Conservation (phyloP, 1,140 invertebrate species). For the Gryon sp. region DNA sequence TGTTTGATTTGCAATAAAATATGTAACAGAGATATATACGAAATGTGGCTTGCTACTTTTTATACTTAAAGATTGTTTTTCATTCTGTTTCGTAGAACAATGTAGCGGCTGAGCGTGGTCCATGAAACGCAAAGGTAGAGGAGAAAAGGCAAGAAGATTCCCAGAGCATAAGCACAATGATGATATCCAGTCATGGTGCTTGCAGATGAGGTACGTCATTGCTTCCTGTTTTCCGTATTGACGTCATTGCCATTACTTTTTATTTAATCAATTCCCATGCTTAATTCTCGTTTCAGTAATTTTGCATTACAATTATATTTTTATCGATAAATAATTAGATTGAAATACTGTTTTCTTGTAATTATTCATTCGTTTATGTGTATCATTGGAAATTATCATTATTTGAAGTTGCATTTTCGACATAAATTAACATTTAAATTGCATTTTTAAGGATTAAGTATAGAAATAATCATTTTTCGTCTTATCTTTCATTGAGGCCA, state of each 20-base stretch:
- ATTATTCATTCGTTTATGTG: too few relatives aligned
- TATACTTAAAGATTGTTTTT: slow-evolving; percentile 54
- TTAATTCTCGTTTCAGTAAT: too few relatives aligned
- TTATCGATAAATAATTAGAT: too few relatives aligned
- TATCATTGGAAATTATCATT: too few relatives aligned
- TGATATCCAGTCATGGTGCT: slow-evolving; percentile 69
- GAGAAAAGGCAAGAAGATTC: slow-evolving; percentile 52
- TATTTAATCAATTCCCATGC: slow-evolving; percentile 28
- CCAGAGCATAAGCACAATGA: slow-evolving; percentile 54
- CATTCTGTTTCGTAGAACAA: slow-evolving; percentile 65
- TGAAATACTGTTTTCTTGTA: too few relatives aligned
- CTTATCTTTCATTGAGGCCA: not conserved
- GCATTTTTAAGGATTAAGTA: too few relatives aligned
- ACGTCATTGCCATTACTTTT: slow-evolving; percentile 18
- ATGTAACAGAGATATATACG: slow-evolving; percentile 27
- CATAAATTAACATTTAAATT: too few relatives aligned
- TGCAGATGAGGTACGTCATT: slow-evolving; percentile 67
- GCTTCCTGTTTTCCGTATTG: slow-evolving; percentile 52
- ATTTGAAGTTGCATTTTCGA: too few relatives aligned
- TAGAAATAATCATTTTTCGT: too few relatives aligned
- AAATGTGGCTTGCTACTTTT: slow-evolving; percentile 37
- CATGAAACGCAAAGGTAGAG: slow-evolving; percentile 59
- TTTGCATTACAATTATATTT: too few relatives aligned
- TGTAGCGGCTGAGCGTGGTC: slow-evolving; percentile 65
- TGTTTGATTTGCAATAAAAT: too few relatives aligned